Evolutionary conservation across 1,140 invertebrate genomes (phyloP), one percentile per base, ranked within the genome.

Genomic region (Scaptomyza montana): DNA sequence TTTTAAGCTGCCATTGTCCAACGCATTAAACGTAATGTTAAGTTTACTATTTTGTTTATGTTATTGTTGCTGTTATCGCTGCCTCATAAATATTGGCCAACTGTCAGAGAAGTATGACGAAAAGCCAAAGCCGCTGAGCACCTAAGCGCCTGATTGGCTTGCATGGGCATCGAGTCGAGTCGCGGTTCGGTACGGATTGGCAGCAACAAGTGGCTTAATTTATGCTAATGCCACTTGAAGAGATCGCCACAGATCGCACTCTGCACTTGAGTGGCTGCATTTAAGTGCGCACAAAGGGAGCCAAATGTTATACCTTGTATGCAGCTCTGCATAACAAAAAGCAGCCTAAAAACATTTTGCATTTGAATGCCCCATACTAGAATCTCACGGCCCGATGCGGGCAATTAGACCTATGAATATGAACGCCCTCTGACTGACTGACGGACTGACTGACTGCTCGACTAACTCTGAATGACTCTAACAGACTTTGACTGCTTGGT

Each of bases 151-250:
- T 78, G 71, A 82, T 75, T 82, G 79, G 80, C 80, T 82, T 81
- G 78, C 78, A 74, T 74, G 74, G 43, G 64, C 51, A 43, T 61
- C 8, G 39, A 41, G 39, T 65, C 72, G 46, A 80, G 57, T 63
- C 73, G 71, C 33, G 25, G 46, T 67, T 65, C 77, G 30, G 30
- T 4, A 6, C 7, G 30, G 30, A 6, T 33, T 33, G 61, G 57
- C 61, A 61, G 57, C 54, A 73, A 62, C 82, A 89, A 87, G 82
- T 82, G 82, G 78, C 76, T 82, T 86, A 82, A 89, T 86, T 79
- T 86, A 86, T 86, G 82, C 76, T 76, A 86, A 86, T 86, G 78
- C 71, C 41, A 68, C 63, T 68, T 74, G 62, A 62, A 61, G 21
- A 74, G 65, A 59, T 59, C 65, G 53, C 55, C 36, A 39, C 33